Percentiles rank a stretch among this genome's conserved stretches.
Evolutionary conservation across 2,113 vertebrate genomes (phyloP).

Genomic region (Narcine bancroftii): DNA sequence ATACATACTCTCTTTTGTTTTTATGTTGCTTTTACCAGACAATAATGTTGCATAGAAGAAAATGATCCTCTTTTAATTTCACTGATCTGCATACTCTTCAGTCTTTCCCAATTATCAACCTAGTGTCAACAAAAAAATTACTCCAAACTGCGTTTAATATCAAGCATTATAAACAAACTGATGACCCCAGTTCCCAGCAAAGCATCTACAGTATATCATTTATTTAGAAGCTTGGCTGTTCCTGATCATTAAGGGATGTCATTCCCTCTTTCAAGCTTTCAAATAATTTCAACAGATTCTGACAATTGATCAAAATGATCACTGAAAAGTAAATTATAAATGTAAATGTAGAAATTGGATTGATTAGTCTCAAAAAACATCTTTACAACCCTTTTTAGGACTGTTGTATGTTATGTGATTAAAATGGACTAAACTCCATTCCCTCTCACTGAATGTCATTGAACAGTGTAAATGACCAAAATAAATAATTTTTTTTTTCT

Average conservation of each 20-base stretch:
- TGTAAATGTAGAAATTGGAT: neutral
- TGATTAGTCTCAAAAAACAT: neutral
- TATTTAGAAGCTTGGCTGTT: neutral
- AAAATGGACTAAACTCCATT: neutral
- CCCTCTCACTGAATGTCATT: neutral
- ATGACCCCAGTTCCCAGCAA: neutral
- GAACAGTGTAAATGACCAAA: neutral
- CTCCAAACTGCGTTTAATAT: neutral
- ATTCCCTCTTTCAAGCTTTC: neutral
- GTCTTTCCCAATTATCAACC: conserved; percentile 5
- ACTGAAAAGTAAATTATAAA: neutral
- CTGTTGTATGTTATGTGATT: neutral
- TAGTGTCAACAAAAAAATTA: neutral
- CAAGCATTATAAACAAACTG: conserved; percentile 15
- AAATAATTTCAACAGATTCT: neutral
- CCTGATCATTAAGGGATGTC: neutral
- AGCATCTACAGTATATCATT: neutral
- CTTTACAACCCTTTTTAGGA: neutral
- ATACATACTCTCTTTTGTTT: conserved; percentile 19
- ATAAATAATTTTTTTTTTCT: no score
- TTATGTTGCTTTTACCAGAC: neutral
- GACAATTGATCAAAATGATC: neutral
- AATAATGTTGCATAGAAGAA: neutral
- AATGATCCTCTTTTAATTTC: neutral
- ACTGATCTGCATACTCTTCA: neutral